Conservation (phyloP, 2,797 vertebrate genomes). For the Masticophis lateralis region DNA sequence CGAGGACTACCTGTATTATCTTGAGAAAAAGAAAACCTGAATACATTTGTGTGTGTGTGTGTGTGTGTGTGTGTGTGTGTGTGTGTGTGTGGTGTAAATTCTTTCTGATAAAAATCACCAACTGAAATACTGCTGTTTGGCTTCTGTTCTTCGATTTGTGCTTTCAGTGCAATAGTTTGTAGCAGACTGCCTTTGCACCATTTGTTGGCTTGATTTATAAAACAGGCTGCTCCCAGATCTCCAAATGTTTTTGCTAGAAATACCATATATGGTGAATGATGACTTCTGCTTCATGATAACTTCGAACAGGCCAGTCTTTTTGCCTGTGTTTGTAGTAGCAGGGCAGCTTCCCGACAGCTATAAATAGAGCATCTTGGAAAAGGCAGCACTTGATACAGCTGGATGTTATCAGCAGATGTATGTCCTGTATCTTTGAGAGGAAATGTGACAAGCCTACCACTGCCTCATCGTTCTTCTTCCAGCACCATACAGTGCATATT, state of each 20-base stretch:
- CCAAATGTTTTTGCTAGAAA: conserved; percentile 20
- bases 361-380: background rate
- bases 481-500: rapidly evolving
- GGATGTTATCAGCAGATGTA: background rate
- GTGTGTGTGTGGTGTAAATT: too few species aligned
- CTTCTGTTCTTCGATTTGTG: background rate
- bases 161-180: background rate
- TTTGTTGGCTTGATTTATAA: conserved; percentile 42
- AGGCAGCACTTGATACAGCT: background rate
- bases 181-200: conserved; percentile 33
- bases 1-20: background rate
- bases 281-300: background rate
- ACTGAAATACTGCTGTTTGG: background rate
- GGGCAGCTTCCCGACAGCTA: background rate
- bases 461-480: rapidly evolving
- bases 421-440: background rate
- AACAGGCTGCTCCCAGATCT: conserved; percentile 26
- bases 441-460: background rate
- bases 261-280: conserved; percentile 34
- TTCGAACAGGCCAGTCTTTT: conserved; percentile 1
- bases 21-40: background rate
- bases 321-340: background rate
- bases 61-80: too few species aligned
- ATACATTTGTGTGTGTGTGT: background rate
- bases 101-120: background rate